Base-by-base conservation (phyloP, 2,113 vertebrate species). In the Paratilapia polleni region DNA sequence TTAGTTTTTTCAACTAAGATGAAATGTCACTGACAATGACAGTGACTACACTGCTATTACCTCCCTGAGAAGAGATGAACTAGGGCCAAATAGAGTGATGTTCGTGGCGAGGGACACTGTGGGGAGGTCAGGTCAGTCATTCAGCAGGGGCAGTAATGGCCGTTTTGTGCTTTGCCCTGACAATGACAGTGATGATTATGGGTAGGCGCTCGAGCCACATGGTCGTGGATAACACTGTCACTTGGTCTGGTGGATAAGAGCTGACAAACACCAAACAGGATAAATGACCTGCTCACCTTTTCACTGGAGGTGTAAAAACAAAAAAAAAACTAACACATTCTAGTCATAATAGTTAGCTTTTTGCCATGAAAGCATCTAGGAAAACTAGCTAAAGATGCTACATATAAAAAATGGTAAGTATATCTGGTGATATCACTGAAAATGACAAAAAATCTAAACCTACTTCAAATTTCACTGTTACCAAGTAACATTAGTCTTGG, bases 71-170 rank as follows among this genome's bases (percentile, higher is more conserved):
- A 49, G 54, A 22, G 58, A 88, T 78, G 41, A 83, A 52, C 56
- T 26, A 19, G 47, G 85, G 79, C 70, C 75, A 89, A 87, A 66
- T 79, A 80, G 74, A 84, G 59, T 81, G 74, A 84, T 86, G 78
- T 47, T 80, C 43, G 34, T 24, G 10, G 54, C 0, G n/a, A 81
- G 80, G 62, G 60, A 81, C 68, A 31, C n/a, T n/a, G 58, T 81
- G 90, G 87, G 80, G 63, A 92, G 92, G 86, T 92, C 90, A 92
- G 87, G 80, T 86, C 83, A 86, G 57, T 38, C 66, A 88, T 90
- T 85, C 82, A 85, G 77, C 6, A 8, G 49, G 60, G 85, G 86
- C 61, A 83, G 64, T 85, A 90, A 91, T 91, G 85, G 86, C 34
- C 19, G n/a, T 75, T 77, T 86, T 90, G 88, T 84, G 84, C 78